Base-by-base conservation (phyloP, 2,113 vertebrate genomes). In the Vidua chalybeata region DNA sequence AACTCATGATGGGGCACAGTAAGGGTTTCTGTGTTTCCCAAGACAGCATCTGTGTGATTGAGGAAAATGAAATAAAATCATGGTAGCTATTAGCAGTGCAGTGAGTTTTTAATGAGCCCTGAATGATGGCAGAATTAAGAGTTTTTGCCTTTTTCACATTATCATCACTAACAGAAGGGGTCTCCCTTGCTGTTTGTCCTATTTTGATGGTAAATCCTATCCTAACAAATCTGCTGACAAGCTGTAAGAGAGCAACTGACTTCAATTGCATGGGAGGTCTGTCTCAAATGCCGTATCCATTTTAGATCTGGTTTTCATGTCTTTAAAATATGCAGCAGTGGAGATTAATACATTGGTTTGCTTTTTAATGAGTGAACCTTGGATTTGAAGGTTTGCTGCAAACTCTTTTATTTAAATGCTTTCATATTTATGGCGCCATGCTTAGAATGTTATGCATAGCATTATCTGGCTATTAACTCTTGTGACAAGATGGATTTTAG, bases 391-490 rank as follows among this genome's bases (percentile, higher is more conserved):
- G 13, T 85, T 93, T 85, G 55, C 74, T 85, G 59, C 54, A 45
- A 72, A 75, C 31, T 49, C 39, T 88, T 86, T 31, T 87, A 84
- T 87, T 92, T 92, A 89, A 95, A 81, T 75, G 43, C 64, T 95
- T 88, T 83, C 90, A 90, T 78, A 84, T 84, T 94, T 84, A 71
- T 61, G 54, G 76, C 0, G 0, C 39, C 48, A 49, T n/a, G 64
- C 77, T 95, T 78, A 41, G 80, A 90, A 86, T 87, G 33, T 51
- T 86, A 74, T 55, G 71, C 61, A n/a, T 43, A 87, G 56, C 73
- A 78, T 90, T 90, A 95, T 81, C 76, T 67, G 66, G 46, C 56
- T 93, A 33, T 82, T 89, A 87, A 89, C 66, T 93, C n/a, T 51
- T 84, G 73, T 68, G 61, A 59, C 30, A 76, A 84, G 88, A 87